Base-by-base conservation (phyloP, 2,113 vertebrate species). In the Pungitius pungitius region DNA sequence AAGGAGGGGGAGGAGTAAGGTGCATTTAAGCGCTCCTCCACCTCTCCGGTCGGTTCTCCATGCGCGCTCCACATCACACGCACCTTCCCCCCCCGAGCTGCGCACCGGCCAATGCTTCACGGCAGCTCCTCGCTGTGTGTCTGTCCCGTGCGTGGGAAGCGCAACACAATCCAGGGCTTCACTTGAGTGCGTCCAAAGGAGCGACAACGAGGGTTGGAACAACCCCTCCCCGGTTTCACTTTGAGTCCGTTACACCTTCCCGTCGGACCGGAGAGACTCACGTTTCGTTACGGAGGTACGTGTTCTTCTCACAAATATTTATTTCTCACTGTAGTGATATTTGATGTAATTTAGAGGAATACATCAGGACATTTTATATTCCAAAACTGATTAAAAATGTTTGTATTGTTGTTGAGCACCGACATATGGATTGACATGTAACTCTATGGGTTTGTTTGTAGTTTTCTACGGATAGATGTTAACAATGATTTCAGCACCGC, bases 401-500 rank as follows among this genome's bases (percentile, higher is more conserved):
- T 14, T 51, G 20, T 37, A 1, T 27, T 13, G 22, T 15, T 56
- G 26, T 54, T 11, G 11, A 40, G 33, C 20, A 15, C 0, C 20
- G 27, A 6, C 14, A 27, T 42, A n/a, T n/a, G n/a, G n/a, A n/a
- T 17, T 47, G 3, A 17, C 27, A 9, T 18, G 13, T 18, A 7
- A 15, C 24, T 20, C 7, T 0, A 0, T 5, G 4, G n/a, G 8
- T 4, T 20, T 6, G 24, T 35, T 62, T 43, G 15, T 3, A 8
- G 45, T 40, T 27, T 0, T 57, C 22, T 27, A 6, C 47, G 35
- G 26, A 18, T 4, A 10, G 11, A 27, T 43, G 18, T 14, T n/a
- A 10, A 24, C 20, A 15, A 51, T n/a, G 12, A 6, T 68, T 92
- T 92, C 92, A 94, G 93, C 54, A 94, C 93, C 89, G 54, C 0